Percentiles rank a stretch among this genome's conserved stretches.
phyloP scores from a whole-genome alignment of 2,888 invertebrate species.

The Malthinus flaveolus region DNA sequence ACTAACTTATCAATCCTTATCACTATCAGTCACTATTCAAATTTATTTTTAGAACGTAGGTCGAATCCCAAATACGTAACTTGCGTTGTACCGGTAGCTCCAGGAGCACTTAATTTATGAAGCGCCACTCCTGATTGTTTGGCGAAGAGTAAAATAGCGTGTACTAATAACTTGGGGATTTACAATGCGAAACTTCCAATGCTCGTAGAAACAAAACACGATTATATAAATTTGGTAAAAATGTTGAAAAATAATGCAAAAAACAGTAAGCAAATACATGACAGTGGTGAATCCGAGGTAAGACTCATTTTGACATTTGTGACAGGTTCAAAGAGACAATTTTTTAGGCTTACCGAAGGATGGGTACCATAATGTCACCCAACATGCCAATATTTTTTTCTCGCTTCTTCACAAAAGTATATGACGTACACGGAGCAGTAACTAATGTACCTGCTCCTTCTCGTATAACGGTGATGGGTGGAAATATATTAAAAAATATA shows the following conservation, averaged over 20 bases:
- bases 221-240: not conserved
- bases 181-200: not conserved
- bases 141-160: not conserved
- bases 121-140: not conserved
- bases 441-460: not conserved
- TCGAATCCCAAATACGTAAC: not conserved
- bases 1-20: too few relatives aligned
- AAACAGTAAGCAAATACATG: not conserved
- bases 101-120: not conserved
- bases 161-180: not conserved
- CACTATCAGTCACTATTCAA: too few relatives aligned
- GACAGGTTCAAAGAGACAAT: not conserved
- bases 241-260: not conserved
- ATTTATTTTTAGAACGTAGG: not conserved
- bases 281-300: not conserved
- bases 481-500: not conserved
- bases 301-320: not conserved
- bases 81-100: not conserved
- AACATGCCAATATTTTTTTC: not conserved
- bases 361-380: not conserved
- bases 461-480: not conserved
- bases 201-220: not conserved
- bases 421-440: not conserved
- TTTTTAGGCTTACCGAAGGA: not conserved
- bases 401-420: not conserved